A percentile compares a stretch with the other conserved stretches of the same genome.
Conservation (phyloP, 2,113 vertebrate genomes). For the Microtus montanus region DNA sequence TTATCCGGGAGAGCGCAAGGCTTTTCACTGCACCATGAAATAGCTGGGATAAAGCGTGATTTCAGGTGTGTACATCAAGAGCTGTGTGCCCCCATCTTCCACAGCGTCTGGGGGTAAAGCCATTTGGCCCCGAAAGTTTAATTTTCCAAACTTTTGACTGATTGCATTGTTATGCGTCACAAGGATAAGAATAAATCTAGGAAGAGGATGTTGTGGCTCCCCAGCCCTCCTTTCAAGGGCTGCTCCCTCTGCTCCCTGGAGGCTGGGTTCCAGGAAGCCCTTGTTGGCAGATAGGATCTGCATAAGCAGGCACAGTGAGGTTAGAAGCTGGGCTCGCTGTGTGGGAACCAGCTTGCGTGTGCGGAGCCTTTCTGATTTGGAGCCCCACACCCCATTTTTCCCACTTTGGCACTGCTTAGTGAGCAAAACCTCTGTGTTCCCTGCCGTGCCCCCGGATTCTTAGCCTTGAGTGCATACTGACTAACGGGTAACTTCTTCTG, state of each 20-base stretch:
- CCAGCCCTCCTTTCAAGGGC: not conserved
- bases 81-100: conserved; percentile 10
- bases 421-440: not conserved
- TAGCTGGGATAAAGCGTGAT: not conserved
- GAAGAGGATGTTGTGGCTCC: not conserved
- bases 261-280: conserved; percentile 22
- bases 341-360: not conserved
- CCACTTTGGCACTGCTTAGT: too few species aligned
- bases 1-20: not conserved
- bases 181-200: not conserved
- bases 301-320: not conserved
- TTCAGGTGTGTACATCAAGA: not conserved
- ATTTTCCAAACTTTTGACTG: not conserved
- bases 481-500: not conserved
- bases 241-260: not conserved
- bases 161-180: not conserved
- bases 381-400: not conserved
- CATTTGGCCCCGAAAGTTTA: not conserved
- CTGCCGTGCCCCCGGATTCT: not conserved
- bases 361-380: not conserved
- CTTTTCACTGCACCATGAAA: conserved; percentile 19
- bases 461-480: not conserved
- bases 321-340: not conserved
- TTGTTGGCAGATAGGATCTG: conserved; percentile 43
- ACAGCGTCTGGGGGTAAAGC: not conserved